phyloP scores from a whole-genome alignment of 2,888 invertebrate species.

The Trachelus iudaicus region DNA sequence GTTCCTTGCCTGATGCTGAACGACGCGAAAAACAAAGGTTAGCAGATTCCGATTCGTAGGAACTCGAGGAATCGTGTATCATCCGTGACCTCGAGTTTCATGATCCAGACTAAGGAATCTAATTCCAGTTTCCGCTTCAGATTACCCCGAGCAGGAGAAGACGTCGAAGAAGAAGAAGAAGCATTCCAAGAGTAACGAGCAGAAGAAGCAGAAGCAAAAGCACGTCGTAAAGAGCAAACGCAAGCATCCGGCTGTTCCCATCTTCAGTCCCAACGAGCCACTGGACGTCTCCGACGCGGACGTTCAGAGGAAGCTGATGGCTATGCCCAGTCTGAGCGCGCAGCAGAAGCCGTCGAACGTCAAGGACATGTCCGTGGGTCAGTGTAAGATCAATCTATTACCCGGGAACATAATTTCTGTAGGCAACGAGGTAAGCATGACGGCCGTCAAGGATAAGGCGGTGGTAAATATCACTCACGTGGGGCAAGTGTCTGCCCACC shows the following conservation, averaged over 20 bases:
- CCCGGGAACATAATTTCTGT: constrained; percentile 28
- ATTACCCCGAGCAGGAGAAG: constrained; percentile 31
- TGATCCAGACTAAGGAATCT: constrained; percentile 21
- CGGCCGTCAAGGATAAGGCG: constrained; percentile 25
- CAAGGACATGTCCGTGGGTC: constrained; percentile 23
- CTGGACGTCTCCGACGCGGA: constrained; percentile 54
- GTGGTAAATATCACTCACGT: constrained; percentile 29
- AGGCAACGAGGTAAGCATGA: constrained; percentile 28
- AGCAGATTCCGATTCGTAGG: neutral
- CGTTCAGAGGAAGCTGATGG: constrained; percentile 53
- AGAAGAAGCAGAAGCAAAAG: constrained; percentile 45
- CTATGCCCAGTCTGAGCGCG: constrained; percentile 46
- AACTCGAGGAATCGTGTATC: constrained; percentile 7
- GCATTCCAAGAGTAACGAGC: constrained; percentile 44
- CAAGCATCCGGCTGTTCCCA: constrained; percentile 30
- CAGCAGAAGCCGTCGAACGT: constrained; percentile 22
- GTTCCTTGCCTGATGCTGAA: constrained; percentile 37
- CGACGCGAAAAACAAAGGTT: constrained; percentile 27
- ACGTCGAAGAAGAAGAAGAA: constrained; percentile 50
- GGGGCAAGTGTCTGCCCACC: neutral
- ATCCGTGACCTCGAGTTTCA: neutral
- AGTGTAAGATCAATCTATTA: constrained; percentile 26
- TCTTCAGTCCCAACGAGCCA: constrained; percentile 36
- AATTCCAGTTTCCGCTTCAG: constrained; percentile 31
- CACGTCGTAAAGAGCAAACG: constrained; percentile 55